Evolutionary conservation across 2,797 vertebrate genomes (phyloP).

Genomic region (Hipposideros larvatus): DNA sequence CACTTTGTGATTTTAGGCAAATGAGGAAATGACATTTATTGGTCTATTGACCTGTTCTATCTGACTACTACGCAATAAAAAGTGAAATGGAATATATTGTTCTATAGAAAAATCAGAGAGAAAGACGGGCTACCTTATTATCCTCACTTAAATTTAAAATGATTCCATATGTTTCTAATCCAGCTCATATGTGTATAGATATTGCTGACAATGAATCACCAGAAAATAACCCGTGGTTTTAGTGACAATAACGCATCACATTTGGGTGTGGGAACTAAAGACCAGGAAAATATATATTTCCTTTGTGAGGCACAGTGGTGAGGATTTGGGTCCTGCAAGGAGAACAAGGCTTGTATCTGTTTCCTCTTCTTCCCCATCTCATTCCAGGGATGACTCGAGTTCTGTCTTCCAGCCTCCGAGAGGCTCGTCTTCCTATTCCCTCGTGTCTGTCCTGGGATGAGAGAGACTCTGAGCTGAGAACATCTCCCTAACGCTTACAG

Average conservation of each 20-base stretch:
- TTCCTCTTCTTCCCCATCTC: not conserved
- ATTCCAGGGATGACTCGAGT: not conserved
- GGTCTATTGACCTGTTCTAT: conserved; percentile 2
- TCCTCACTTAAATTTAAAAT: not conserved
- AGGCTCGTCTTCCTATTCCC: no score
- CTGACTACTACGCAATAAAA: conserved; percentile 60
- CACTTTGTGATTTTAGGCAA: conserved; percentile 15
- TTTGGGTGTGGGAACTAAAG: not conserved
- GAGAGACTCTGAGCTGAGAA: not conserved
- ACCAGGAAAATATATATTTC: not conserved
- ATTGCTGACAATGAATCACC: not conserved
- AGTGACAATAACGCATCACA: not conserved
- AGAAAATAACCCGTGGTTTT: not conserved
- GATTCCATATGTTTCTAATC: conserved; percentile 45
- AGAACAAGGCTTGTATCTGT: not conserved
- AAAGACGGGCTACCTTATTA: not conserved
- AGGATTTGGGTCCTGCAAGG: not conserved
- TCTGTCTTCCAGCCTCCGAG: not conserved
- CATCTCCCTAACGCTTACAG: not conserved
- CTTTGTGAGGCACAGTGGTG: not conserved
- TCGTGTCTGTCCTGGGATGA: not conserved
- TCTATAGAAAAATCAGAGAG: conserved; percentile 19
- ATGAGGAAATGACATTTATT: conserved; percentile 59
- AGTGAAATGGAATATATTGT: conserved; percentile 20
- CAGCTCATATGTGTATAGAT: not conserved